Evolutionary conservation across 2,113 vertebrate genomes (phyloP), one percentile per base, ranked within the genome.

Genomic region (Galbula dea): DNA sequence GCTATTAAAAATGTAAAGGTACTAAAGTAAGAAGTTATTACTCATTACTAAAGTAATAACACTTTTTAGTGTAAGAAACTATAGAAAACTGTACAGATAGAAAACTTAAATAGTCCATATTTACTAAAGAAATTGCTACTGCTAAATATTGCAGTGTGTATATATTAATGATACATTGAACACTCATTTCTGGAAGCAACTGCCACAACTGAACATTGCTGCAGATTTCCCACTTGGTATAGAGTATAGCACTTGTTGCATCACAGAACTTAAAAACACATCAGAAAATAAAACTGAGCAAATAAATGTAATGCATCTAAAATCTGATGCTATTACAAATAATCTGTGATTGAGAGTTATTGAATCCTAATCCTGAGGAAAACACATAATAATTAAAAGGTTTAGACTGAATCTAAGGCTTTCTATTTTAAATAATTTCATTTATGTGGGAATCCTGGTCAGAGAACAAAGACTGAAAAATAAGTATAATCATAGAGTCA

Each of bases 401-500:
- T 89, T 81, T 48, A 41, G 11, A 65, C 43, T 78, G 4, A 59
- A 57, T 73, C 63, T 27, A 91, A 88, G 65, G 12, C 8, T 89
- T 81, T 67, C 27, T 68, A 48, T 91, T 94, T 94, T 52, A 91
- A 94, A 87, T 84, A 61, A 87, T 77, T 89, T 95, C 22, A 83
- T 92, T 96, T 90, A 68, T 8, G 8, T 65, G 34, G 37, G 62
- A 95, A 68, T 57, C 30, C 37, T 82, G 39, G 46, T 79, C 58
- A 94, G 74, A 91, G 69, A 49, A 95, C 41, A 93, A 93, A 82
- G 52, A 34, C 22, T 86, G 39, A 68, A 93, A 89, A 94, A 74
- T 37, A 93, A 76, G 19, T 37, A 48, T 57, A 92, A 87, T 58
- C 14, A 74, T 3, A 75, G 43, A 90, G 59, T 63, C 39, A 4